Percentiles rank a stretch among this genome's conserved stretches.
phyloP scores from a whole-genome alignment of 2,888 invertebrate genomes.

The Crioceris asparagi region DNA sequence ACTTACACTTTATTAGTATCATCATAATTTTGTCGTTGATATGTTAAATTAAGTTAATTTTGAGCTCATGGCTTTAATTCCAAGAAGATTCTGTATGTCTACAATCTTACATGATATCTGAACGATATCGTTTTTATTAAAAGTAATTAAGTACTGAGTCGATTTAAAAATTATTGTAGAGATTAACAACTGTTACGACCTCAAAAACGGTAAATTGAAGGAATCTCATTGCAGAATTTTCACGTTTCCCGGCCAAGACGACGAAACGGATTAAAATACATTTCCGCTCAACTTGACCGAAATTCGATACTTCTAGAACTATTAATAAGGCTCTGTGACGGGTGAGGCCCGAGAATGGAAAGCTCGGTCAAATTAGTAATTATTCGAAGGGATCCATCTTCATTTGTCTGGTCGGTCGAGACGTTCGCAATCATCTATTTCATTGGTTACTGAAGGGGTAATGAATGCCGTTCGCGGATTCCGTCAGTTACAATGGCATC shows the following conservation, averaged over 20 bases:
- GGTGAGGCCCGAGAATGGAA: slow-evolving; percentile 30
- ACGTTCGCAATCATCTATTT: slow-evolving; percentile 41
- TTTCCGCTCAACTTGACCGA: slow-evolving; percentile 13
- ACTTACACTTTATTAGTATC: too few species aligned
- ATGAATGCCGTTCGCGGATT: slow-evolving; percentile 40
- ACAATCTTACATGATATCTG: too few species aligned
- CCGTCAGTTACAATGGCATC: slow-evolving; percentile 37
- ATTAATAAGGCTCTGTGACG: slow-evolving; percentile 29
- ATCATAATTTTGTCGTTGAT: too few species aligned
- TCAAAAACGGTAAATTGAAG: too few species aligned
- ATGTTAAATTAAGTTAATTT: too few species aligned
- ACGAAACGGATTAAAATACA: slow-evolving; percentile 9
- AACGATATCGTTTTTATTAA: too few species aligned
- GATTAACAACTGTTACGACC: too few species aligned
- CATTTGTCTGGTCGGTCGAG: slow-evolving; percentile 39
- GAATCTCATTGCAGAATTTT: too few species aligned
- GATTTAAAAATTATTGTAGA: too few species aligned
- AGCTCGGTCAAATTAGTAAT: slow-evolving; percentile 42
- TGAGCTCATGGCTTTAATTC: too few species aligned
- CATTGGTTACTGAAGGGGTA: slow-evolving; percentile 42
- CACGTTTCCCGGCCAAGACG: slow-evolving; percentile 6
- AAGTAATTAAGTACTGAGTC: too few species aligned
- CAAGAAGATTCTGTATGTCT: too few species aligned
- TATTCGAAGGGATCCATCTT: slow-evolving; percentile 39
- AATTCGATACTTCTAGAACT: slow-evolving; percentile 23